These are phyloP conservation scores for Cercocebus atys DNA, from an alignment of 2,113 vertebrate genomes.

Conservation along the genomic window DNA sequence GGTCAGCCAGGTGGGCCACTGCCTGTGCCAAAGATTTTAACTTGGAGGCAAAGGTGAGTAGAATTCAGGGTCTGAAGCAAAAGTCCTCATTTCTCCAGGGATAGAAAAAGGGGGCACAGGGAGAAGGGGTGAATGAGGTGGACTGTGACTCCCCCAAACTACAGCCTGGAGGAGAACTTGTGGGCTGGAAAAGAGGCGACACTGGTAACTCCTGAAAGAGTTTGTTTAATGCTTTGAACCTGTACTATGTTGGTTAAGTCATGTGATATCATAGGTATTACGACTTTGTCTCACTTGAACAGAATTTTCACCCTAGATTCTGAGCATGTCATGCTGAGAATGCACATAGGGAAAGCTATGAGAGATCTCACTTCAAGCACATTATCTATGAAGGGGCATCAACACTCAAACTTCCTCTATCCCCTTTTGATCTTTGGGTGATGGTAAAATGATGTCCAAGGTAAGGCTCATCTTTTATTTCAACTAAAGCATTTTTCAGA, in stretches of 20 bases:
- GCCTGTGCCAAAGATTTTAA: background rate
- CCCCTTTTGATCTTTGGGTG: background rate
- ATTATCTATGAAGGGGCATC: background rate
- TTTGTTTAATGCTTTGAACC: background rate
- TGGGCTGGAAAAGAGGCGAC: background rate
- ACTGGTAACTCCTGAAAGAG: background rate
- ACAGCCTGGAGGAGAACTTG: background rate
- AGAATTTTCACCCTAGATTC: background rate
- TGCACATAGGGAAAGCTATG: background rate
- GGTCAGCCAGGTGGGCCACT: background rate
- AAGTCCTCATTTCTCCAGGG: background rate
- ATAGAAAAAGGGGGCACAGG: background rate
- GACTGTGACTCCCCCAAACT: background rate
- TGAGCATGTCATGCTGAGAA: background rate
- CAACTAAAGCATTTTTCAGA: background rate
- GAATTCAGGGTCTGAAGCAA: background rate
- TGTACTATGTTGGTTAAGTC: background rate
- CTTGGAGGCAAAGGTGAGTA: background rate
- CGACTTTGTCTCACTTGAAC: background rate
- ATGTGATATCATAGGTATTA: no score
- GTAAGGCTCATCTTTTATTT: background rate
- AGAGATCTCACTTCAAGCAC: background rate
- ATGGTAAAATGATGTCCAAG: background rate
- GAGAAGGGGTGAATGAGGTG: background rate
- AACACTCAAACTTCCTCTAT: background rate